Conservation (phyloP, 2,888 invertebrate species). For the Philhelius pedissequus region DNA sequence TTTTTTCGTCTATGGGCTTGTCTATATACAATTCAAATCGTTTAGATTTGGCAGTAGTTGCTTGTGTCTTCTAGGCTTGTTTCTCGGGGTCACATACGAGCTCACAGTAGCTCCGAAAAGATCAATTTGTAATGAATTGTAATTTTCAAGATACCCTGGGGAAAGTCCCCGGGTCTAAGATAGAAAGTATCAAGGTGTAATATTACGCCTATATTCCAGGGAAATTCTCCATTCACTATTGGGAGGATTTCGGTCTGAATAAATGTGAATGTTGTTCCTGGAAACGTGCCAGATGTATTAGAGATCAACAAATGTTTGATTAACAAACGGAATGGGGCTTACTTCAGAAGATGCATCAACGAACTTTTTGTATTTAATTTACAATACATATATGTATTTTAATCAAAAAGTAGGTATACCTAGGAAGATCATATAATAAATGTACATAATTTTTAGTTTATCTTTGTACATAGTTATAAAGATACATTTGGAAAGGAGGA, state of each 20-base stretch:
- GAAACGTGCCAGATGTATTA: constrained; percentile 77
- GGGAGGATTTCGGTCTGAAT: constrained; percentile 74
- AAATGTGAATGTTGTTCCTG: constrained; percentile 74
- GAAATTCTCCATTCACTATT: constrained; percentile 74
- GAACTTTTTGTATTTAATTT: constrained; percentile 65
- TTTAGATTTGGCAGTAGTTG: neutral
- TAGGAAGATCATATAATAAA: too few relatives aligned
- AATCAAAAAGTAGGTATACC: too few relatives aligned
- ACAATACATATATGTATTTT: too few relatives aligned
- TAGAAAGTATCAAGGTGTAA: constrained; percentile 79
- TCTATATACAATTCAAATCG: constrained; percentile 24
- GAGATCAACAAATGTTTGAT: constrained; percentile 74
- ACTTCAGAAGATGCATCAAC: constrained; percentile 73
- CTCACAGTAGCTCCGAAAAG: constrained; percentile 75
- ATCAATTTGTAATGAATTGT: neutral
- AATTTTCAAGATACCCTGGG: constrained; percentile 74
- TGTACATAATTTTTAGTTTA: too few relatives aligned
- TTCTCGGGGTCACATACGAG: constrained; percentile 79
- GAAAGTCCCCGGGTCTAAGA: constrained; percentile 79
- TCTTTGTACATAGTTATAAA: too few relatives aligned
- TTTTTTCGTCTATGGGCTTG: constrained; percentile 54
- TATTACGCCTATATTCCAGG: constrained; percentile 76
- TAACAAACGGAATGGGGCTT: constrained; percentile 76
- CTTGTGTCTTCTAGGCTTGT: constrained; percentile 77
- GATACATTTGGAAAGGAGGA: too few relatives aligned